Conservation (phyloP, 64 coral and sea anemone species). For the Porites lutea region DNA sequence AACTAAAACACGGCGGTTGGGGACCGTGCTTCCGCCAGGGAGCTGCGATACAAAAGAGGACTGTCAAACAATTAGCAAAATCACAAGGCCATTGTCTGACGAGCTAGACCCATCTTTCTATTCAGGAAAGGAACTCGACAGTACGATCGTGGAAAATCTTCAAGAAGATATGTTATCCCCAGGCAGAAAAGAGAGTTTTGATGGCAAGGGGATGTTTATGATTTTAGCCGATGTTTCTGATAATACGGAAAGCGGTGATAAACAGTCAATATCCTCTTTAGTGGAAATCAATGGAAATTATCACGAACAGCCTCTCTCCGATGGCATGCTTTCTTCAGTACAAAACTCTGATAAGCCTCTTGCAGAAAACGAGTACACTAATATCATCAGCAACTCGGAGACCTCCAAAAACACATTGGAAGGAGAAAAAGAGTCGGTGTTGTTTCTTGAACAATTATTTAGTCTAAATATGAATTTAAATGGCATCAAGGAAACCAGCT, state of each 20-base stretch:
- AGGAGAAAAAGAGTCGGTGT: background rate
- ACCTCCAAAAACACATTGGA: background rate
- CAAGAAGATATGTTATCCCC: background rate
- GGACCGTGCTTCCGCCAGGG: background rate
- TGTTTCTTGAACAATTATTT: background rate
- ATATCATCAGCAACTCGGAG: background rate
- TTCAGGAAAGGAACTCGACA: background rate
- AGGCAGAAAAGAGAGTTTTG: background rate
- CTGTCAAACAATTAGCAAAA: background rate
- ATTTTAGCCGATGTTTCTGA: background rate
- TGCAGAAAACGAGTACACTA: background rate
- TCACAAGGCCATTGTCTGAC: background rate
- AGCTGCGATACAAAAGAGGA: background rate
- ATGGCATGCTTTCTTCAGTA: background rate
- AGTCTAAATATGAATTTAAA: background rate
- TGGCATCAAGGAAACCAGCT: constrained; percentile 1
- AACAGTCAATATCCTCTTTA: background rate
- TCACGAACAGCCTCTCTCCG: background rate
- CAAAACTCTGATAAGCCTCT: background rate
- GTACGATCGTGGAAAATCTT: background rate
- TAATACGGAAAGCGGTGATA: background rate
- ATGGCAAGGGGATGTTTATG: background rate
- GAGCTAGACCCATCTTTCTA: background rate
- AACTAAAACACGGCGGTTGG: background rate
- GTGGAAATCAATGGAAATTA: background rate